Evolutionary conservation across 1,140 invertebrate genomes (phyloP).

Genomic region (Drosophila sturtevanti): DNA sequence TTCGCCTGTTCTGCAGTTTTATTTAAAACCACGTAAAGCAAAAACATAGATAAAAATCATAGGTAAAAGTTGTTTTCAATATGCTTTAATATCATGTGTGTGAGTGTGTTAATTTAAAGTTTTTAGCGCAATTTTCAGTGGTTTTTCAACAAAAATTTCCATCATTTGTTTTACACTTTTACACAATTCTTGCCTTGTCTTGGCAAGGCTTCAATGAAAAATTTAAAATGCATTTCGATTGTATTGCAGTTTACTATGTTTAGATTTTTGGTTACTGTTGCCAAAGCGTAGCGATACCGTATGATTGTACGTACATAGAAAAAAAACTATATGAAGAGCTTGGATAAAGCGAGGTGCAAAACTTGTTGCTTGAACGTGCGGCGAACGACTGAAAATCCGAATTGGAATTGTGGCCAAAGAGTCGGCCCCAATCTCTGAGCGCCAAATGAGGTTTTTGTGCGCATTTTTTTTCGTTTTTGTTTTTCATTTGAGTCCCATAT

Average conservation of each 20-base stretch:
- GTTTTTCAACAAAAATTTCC: slow-evolving; percentile 48
- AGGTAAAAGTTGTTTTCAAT: slow-evolving; percentile 78
- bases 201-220: background rate
- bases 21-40: slow-evolving; percentile 46
- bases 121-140: slow-evolving; percentile 35
- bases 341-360: slow-evolving; percentile 45
- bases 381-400: slow-evolving; percentile 55
- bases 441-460: slow-evolving; percentile 12
- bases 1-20: slow-evolving; percentile 45
- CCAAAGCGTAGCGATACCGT: slow-evolving; percentile 36
- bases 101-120: slow-evolving; percentile 21
- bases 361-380: slow-evolving; percentile 61
- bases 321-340: background rate
- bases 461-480: slow-evolving; percentile 38
- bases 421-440: slow-evolving; percentile 3
- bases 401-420: slow-evolving; percentile 32
- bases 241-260: slow-evolving; percentile 31
- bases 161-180: slow-evolving; percentile 61
- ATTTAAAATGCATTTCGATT: background rate
- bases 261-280: slow-evolving; percentile 18
- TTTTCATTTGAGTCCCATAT: slow-evolving; percentile 46
- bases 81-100: slow-evolving; percentile 46
- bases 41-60: slow-evolving; percentile 55
- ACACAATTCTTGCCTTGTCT: slow-evolving; percentile 12
- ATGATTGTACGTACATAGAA: slow-evolving; percentile 6